Base-by-base conservation (phyloP, 2,888 invertebrate species). In the Cyaniris semiargus region DNA sequence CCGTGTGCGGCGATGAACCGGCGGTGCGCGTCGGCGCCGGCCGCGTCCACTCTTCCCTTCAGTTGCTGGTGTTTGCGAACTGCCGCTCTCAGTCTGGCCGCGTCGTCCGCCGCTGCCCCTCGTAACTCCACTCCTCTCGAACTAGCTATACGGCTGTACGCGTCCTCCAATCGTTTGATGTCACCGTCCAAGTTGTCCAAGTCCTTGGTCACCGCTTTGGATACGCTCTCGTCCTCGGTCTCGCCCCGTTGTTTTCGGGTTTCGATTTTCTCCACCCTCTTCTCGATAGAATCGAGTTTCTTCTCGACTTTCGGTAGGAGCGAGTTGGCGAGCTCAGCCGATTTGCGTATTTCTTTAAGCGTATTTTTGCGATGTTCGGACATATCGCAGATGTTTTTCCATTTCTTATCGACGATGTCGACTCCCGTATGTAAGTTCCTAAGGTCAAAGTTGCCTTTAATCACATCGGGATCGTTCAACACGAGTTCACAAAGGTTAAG, bases 401-500 rank as follows among this genome's bases (percentile, higher is more conserved):
- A 97, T 80, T 97, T 95, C 85, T 95, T 96, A 83, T 97, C 97
- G 15, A 97, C 91, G 78, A 96, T 96, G 76, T 96, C 95, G 76
- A 96, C 95, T 0, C 96, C 96, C 0, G 93, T 92, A 44, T 95
- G 95, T 15, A 97, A 92, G 76, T 95, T 95, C 58, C 96, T 95
- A 0, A 96, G 95, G 80, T 96, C 96, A 76, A 97, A 96, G 82
- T 96, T 96, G 0, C 95, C 95, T 83, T 96, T 96, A 88, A 96
- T 95, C 0, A 96, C 94, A 81, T 97, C 96, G 2, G 96, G 95
- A 83, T 97, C 97, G 83, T 95, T 96, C 72, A 97, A 90, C 1
- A 97, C 90, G 72, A 97, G 94, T 83, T 97, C 97, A 83, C 97
- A 97, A 21, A 97, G 94, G 85, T 97, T 97, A 2, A 98, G 89